These are phyloP conservation scores for Sphinx pinastri DNA, from an alignment of 2,888 invertebrate genomes.

Conservation along the genomic window DNA sequence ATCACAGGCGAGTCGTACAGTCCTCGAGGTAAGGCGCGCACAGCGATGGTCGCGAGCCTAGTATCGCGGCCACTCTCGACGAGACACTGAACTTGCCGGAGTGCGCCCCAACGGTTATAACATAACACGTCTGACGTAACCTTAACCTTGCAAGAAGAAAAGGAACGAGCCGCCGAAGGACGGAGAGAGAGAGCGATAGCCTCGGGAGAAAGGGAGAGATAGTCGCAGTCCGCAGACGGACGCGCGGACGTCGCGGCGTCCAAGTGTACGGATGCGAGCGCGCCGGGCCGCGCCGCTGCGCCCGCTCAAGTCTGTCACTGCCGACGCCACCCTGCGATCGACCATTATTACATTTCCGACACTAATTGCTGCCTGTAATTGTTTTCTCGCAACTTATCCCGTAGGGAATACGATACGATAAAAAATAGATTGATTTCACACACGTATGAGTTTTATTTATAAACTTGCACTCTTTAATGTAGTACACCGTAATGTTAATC, in stretches of 20 bases:
- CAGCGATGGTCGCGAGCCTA: slow-evolving; percentile 70
- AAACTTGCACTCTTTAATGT: slow-evolving; percentile 4
- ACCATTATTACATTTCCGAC: slow-evolving; percentile 24
- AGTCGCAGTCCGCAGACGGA: slow-evolving; percentile 46
- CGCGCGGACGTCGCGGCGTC: slow-evolving; percentile 48
- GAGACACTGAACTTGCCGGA: slow-evolving; percentile 83
- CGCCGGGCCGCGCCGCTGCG: slow-evolving; percentile 36
- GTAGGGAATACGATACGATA: not conserved
- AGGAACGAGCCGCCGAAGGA: slow-evolving; percentile 82
- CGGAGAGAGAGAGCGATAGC: slow-evolving; percentile 82
- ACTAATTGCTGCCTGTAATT: slow-evolving; percentile 32
- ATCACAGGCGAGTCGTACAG: slow-evolving; percentile 77
- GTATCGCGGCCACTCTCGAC: slow-evolving; percentile 82
- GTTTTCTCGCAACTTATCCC: slow-evolving; percentile 15
- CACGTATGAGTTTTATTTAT: slow-evolving; percentile 10
- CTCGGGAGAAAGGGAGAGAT: slow-evolving; percentile 81
- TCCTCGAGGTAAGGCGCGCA: slow-evolving; percentile 70
- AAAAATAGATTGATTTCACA: slow-evolving; percentile 16
- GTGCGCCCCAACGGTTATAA: slow-evolving; percentile 84
- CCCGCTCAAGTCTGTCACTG: not conserved
- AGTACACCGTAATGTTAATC: not conserved
- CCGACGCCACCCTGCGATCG: slow-evolving; percentile 4
- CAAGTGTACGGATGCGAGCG: slow-evolving; percentile 43
- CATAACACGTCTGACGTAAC: slow-evolving; percentile 85
- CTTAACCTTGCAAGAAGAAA: slow-evolving; percentile 85